Evolutionary conservation across 1,140 invertebrate genomes (phyloP), one percentile per base, ranked within the genome.

Genomic region (Tribolium castaneum): DNA sequence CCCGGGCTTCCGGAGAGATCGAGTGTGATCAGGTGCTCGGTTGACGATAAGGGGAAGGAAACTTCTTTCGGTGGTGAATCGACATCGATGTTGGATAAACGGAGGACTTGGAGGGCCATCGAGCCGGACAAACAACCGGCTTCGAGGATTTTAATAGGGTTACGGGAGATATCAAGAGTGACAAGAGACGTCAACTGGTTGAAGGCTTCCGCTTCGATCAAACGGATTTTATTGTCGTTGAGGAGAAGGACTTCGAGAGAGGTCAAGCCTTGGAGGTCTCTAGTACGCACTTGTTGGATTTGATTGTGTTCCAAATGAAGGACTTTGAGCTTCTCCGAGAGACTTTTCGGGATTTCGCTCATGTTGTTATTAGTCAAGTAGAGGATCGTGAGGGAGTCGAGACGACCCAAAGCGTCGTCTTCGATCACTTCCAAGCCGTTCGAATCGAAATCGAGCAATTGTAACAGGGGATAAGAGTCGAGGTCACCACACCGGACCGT

Each of bases 401-500:
- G 85, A 35, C 96, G 89, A 0, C 94, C 94, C 19, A 98, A 87
- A 0, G 96, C 94, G 82, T 97, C 95, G 34, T 97, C 94, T 86
- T 97, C 96, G 4, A 98, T 90, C 2, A 90, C 88, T 49, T 87
- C 87, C 22, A 98, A 90, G 75, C 90, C 88, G 83, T 97, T 98
- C 70, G 93, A 90, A 16, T 94, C 94, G 34, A 98, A 90, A 83
- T 96, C 94, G 19, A 98, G 85, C 22, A 94, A 89, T 77, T 93
- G 93, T 6, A 98, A 86, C 12, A 96, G 86, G 0, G 96, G 96
- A 85, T 97, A 97, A 79, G 95, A 96, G 82, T 96, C 95, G 74
- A 98, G 89, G 82, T 97, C 95, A n/a, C 95, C 94, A 80, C 94
- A 92, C 49, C 91, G 90, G 12, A 98, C 92, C 0, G 90, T 87